phyloP scores from a whole-genome alignment of 2,888 invertebrate species.

The Aspidiotus rigidus region DNA sequence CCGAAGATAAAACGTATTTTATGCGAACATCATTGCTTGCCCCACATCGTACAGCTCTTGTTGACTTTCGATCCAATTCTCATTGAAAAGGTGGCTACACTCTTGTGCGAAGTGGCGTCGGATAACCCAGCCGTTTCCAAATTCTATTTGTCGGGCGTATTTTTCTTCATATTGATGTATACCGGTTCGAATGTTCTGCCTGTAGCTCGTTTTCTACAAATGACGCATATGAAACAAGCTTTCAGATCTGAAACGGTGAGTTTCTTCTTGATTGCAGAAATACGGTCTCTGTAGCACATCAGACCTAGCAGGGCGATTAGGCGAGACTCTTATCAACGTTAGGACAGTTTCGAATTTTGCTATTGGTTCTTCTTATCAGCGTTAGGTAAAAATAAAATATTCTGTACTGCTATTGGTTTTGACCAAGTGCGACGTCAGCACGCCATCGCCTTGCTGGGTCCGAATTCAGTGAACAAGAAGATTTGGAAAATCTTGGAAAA shows the following conservation, averaged over 20 bases:
- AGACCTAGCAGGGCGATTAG: background rate
- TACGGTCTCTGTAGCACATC: conserved; percentile 41
- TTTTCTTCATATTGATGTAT: conserved; percentile 97
- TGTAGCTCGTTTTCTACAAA: conserved; percentile 83
- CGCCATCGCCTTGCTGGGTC: too few species aligned
- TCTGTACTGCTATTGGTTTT: too few species aligned
- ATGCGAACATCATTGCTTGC: conserved; percentile 64
- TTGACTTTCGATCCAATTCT: conserved; percentile 95
- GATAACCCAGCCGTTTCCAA: conserved; percentile 94
- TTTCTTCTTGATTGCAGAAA: too few species aligned
- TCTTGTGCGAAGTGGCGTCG: conserved; percentile 79
- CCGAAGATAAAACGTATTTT: conserved; percentile 57
- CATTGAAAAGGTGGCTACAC: conserved; percentile 88
- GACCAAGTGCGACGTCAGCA: too few species aligned
- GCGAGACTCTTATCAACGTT: too few species aligned
- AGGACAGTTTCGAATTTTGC: background rate
- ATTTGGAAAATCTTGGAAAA: too few species aligned
- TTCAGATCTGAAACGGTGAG: conserved; percentile 76
- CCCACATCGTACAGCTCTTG: conserved; percentile 88
- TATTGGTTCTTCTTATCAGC: background rate
- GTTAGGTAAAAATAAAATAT: too few species aligned
- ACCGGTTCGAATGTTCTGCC: conserved; percentile 96
- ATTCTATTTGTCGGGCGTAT: conserved; percentile 88
- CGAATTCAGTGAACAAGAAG: too few species aligned
- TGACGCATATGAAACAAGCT: conserved; percentile 92